Evolutionary conservation across 2,888 invertebrate genomes (phyloP).

Genomic region (Eumerus sabulonum): DNA sequence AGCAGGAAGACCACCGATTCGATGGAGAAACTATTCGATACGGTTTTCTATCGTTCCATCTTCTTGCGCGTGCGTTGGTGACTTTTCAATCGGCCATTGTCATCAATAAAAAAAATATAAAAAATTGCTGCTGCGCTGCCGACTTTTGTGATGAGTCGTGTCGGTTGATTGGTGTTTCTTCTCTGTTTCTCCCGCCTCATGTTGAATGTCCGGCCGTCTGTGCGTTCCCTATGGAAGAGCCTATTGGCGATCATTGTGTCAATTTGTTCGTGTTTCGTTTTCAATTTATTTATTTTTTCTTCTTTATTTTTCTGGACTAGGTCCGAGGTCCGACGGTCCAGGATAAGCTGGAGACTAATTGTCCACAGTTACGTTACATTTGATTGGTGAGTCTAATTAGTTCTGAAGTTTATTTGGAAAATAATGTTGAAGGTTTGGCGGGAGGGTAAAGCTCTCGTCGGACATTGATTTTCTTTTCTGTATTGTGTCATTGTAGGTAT

Average conservation of each 20-base stretch:
- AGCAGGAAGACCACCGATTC: constrained; percentile 28
- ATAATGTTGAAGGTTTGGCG: constrained; percentile 20
- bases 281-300: no score
- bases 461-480: constrained; percentile 17
- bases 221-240: no score
- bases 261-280: no score
- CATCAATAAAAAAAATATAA: constrained; percentile 58
- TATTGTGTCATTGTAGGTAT: constrained; percentile 38
- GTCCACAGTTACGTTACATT: constrained; percentile 57
- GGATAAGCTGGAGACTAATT: constrained; percentile 65
- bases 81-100: constrained; percentile 68
- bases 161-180: constrained; percentile 16
- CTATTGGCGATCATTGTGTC: constrained; percentile 34
- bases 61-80: constrained; percentile 68
- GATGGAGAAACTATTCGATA: constrained; percentile 60
- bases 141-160: constrained; percentile 2
- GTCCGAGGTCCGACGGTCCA: constrained; percentile 53
- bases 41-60: constrained; percentile 52
- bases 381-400: constrained; percentile 65
- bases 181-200: neutral
- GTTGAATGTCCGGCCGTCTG: no score
- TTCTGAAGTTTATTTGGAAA: constrained; percentile 41
- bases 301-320: constrained; percentile 25
- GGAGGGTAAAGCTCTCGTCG: constrained; percentile 36
- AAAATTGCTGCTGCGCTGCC: constrained; percentile 20